phyloP scores from a whole-genome alignment of 1,140 invertebrate genomes.

The silkworm (Bombyx mori) region ASM3026992v2 NC_085119.1:14010501-14011000 shows the following conservation, averaged over 20 bases:
- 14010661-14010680: too few species aligned
- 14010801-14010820: neutral
- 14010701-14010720: too few species aligned
- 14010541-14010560: too few species aligned
- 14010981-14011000: conserved; percentile 82
- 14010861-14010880: conserved; percentile 78
- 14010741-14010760: neutral
- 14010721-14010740: neutral
- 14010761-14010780: neutral
- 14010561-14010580: too few species aligned
- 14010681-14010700: too few species aligned
- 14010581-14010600: too few species aligned
- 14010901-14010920: conserved; percentile 86
- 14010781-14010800: neutral
- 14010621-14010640: too few species aligned
- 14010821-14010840: conserved; percentile 3
- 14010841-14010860: conserved; percentile 42
- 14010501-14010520: too few species aligned
- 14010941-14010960: conserved; percentile 91
- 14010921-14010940: conserved; percentile 87
- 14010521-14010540: too few species aligned
- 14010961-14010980: conserved; percentile 81
- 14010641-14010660: too few species aligned
- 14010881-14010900: conserved; percentile 84
- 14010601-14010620: too few species aligned